A percentile compares a stretch with the other conserved stretches of the same genome.
These are phyloP conservation scores for Melipona bicolor DNA, from an alignment of 2,888 invertebrate genomes.

Conservation along the genomic window DNA sequence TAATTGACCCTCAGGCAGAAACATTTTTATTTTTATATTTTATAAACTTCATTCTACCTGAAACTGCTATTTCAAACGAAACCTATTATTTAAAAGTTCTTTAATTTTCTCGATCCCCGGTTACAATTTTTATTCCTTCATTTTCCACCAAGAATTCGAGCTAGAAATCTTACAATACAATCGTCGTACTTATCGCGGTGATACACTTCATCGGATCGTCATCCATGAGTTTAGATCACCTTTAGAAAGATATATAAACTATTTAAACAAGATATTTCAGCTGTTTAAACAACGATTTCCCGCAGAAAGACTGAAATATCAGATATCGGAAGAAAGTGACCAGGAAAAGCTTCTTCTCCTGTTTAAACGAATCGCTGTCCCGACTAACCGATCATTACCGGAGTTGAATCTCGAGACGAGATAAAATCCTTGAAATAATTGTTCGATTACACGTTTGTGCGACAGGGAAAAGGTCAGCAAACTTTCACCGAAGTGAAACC, in stretches of 20 bases:
- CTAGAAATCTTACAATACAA: background rate
- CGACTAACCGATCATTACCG: slow-evolving; percentile 22
- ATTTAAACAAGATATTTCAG: background rate
- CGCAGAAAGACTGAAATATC: background rate
- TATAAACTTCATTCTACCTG: no score
- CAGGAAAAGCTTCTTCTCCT: background rate
- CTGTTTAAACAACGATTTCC: background rate
- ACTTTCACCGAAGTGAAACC: slow-evolving; percentile 52
- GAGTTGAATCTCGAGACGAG: background rate
- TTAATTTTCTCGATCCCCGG: no score
- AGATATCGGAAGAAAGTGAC: background rate
- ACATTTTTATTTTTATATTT: no score
- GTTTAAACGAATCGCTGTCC: slow-evolving; percentile 17
- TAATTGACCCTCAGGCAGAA: no score
- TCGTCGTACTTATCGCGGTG: background rate
- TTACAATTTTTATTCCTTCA: background rate
- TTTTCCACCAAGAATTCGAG: background rate
- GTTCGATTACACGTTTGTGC: slow-evolving; percentile 41
- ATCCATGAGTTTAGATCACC: background rate
- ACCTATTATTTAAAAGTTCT: no score
- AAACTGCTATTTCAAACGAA: no score
- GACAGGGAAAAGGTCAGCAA: slow-evolving; percentile 37
- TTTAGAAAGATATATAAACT: background rate
- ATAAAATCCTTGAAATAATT: slow-evolving; percentile 37
- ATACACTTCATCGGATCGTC: no score